Conservation (phyloP, 2,113 vertebrate species). For the Silurus meridionalis region DNA sequence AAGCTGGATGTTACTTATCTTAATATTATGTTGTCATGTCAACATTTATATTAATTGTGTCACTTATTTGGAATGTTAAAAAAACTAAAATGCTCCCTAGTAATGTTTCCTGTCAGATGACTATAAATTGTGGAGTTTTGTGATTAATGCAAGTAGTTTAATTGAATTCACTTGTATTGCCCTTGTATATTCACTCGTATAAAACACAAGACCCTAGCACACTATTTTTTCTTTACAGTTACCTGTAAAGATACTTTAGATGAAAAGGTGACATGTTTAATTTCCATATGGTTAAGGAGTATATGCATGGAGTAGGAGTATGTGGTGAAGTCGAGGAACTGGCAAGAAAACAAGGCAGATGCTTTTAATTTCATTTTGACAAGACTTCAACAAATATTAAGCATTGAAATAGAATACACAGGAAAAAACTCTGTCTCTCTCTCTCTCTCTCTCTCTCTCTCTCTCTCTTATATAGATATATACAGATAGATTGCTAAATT, state of each 20-base stretch:
- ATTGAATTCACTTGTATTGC: background rate
- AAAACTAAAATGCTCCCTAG: conserved; percentile 2
- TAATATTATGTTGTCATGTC: conserved; percentile 1
- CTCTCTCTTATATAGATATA: background rate
- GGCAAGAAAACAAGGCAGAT: background rate
- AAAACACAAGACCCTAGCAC: background rate
- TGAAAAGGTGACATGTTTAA: background rate
- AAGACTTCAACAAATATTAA: background rate
- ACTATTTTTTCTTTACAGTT: background rate
- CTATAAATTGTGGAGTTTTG: background rate
- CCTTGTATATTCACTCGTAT: background rate
- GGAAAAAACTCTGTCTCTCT: background rate
- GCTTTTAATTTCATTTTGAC: background rate
- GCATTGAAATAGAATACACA: background rate
- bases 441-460: background rate
- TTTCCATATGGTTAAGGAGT: background rate
- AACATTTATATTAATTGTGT: background rate
- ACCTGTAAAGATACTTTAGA: background rate
- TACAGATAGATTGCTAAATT: background rate
- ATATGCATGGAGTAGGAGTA: background rate
- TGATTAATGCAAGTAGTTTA: background rate
- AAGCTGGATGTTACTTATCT: background rate
- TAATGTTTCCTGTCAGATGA: background rate
- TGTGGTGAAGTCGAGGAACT: background rate
- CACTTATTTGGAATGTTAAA: conserved; percentile 12